phyloP scores from a whole-genome alignment of 2,888 invertebrate species.

The Rambutsinella grinnellia region DNA sequence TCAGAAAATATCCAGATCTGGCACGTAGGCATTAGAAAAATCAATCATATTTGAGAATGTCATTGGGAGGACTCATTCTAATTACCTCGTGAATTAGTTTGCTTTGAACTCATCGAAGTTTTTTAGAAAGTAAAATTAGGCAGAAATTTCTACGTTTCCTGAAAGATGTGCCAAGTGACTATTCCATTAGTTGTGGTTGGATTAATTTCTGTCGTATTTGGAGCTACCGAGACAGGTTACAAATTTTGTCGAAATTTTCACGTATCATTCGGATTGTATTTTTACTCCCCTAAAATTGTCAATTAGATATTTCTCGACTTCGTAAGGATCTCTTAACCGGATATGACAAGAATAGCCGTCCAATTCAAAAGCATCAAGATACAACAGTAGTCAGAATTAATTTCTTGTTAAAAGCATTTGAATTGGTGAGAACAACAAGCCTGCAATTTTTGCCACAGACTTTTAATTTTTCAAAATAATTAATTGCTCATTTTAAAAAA shows the following conservation, averaged over 20 bases:
- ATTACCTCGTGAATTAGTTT: too few species aligned
- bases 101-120: not conserved
- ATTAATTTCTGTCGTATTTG: not conserved
- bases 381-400: constrained; percentile 58
- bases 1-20: not conserved
- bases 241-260: constrained; percentile 1
- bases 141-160: too few species aligned
- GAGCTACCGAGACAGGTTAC: constrained; percentile 41
- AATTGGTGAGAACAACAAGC: constrained; percentile 56
- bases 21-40: not conserved
- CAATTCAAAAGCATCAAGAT: constrained; percentile 58
- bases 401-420: constrained; percentile 60
- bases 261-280: not conserved
- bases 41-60: constrained; percentile 3
- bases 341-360: constrained; percentile 61
- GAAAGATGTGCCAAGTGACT: too few species aligned
- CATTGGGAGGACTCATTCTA: not conserved
- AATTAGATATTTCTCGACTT: constrained; percentile 58
- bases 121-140: not conserved
- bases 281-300: too few species aligned
- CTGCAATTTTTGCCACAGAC: not conserved
- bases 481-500: too few species aligned
- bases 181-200: too few species aligned
- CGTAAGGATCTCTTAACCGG: constrained; percentile 53
- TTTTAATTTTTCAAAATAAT: too few species aligned